Base-by-base conservation (phyloP, 2,113 vertebrate species). In the Pelmatolapia mariae region DNA sequence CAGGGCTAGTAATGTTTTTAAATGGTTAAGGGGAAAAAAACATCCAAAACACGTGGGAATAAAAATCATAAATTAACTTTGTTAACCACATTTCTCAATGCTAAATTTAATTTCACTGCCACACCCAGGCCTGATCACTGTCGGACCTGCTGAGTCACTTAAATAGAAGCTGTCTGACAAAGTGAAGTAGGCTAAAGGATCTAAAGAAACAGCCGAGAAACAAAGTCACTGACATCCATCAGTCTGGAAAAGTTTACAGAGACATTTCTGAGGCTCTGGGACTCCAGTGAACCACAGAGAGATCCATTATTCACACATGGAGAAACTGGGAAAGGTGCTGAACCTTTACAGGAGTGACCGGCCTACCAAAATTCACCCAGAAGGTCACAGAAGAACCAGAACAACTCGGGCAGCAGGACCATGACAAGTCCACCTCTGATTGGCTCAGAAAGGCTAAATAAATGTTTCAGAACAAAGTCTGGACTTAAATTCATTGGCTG, bases 351-450 rank as follows among this genome's bases (percentile, higher is more conserved):
- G 56, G 56, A 29, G 13, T 59, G 13, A 59, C 56, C 24, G 13
- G 4, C 24, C 56, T 0, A 16, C 56, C 13, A 59, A 29, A 59
- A 0, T 59, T 9, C 24, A 29, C 24, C 56, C 56, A 29, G 0
- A 13, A 59, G 24, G 2, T 59, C 56, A 59, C 56, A 59, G 56
- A 59, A 59, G 13, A 29, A 57, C 22, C 2, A 57, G 54, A 57
- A 26, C 12, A 57, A 29, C 24, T 54, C n/a, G 2, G 53, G 53
- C 0, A 24, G 2, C 2, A 24, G 53, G 53, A 54, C 53, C 53
- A 54, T 54, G 53, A 54, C 53, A 54, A 56, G 22, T 56, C 53
- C 53, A 24, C 53, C 53, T 45, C 43, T 45, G 43, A 43, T 43
- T 43, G 40, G 40, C 40, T 43, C 40, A 43, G 40, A 43, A 43